Conservation (phyloP, 2,888 invertebrate species). For the Tipula vernalis region DNA sequence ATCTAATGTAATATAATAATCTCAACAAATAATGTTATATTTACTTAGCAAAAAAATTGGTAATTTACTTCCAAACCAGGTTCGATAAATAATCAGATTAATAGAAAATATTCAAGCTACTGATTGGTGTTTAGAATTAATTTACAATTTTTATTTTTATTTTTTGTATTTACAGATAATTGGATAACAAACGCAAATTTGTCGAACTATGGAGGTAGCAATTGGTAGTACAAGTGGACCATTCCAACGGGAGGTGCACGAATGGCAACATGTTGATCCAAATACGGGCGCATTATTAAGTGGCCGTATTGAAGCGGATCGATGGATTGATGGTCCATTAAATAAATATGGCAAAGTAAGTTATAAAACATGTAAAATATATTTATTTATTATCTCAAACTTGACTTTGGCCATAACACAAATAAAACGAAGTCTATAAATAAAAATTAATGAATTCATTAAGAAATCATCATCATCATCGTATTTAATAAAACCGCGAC, state of each 20-base stretch:
- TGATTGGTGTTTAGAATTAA: not conserved
- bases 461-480: not conserved
- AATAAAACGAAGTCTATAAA: not conserved
- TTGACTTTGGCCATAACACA: conserved; percentile 4
- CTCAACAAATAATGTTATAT: not conserved
- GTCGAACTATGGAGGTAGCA: conserved; percentile 21
- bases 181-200: not conserved
- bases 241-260: conserved; percentile 36
- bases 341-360: conserved; percentile 36
- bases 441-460: not conserved
- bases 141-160: not conserved
- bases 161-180: not conserved
- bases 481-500: not conserved
- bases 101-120: not conserved
- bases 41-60: not conserved
- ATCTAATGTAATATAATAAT: not conserved
- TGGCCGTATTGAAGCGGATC: conserved; percentile 37
- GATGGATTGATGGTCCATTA: conserved; percentile 36
- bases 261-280: conserved; percentile 37
- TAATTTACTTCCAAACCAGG: not conserved
- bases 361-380: not conserved
- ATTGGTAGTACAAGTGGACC: conserved; percentile 24
- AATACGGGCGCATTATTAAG: conserved; percentile 35
- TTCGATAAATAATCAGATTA: not conserved
- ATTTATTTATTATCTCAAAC: not conserved